Percentiles rank a stretch among this genome's conserved stretches.
These are phyloP conservation scores for Pristiophorus japonicus DNA, from an alignment of 2,113 vertebrate genomes.

Conservation along the genomic window DNA sequence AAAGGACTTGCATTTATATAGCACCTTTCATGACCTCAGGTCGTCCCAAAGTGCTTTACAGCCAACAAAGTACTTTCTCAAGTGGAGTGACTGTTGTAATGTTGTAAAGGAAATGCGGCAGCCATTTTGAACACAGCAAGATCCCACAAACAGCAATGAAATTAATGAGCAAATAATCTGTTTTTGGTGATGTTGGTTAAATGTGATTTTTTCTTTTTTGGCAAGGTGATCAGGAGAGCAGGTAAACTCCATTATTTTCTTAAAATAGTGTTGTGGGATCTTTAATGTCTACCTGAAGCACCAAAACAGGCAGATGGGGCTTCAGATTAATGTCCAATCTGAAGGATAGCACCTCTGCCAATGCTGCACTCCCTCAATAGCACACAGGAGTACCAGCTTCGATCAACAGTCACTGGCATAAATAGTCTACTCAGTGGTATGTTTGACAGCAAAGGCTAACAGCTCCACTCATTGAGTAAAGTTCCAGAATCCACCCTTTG, in stretches of 20 bases:
- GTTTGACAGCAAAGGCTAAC: background rate
- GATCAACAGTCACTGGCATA: no score
- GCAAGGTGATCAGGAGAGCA: no score
- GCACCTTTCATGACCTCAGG: background rate
- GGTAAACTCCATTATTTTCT: no score
- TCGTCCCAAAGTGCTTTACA: background rate
- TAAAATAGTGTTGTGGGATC: no score
- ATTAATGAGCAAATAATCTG: background rate
- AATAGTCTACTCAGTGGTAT: no score
- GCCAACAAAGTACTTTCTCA: background rate
- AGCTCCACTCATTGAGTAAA: background rate
- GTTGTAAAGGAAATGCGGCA: background rate
- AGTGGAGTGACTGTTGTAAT: background rate
- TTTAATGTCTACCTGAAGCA: no score
- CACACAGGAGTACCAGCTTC: background rate
- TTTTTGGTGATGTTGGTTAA: background rate
- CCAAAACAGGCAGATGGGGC: no score
- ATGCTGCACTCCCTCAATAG: background rate
- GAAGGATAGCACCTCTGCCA: background rate
- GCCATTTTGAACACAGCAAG: background rate
- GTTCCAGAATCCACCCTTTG: background rate
- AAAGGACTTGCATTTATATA: background rate
- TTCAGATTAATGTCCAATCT: background rate
- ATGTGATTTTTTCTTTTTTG: no score
- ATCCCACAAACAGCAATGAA: background rate